Evolutionary conservation across 2,797 vertebrate species (phyloP), one percentile per base, ranked within the genome.

Genomic region (Prunella strophiata): DNA sequence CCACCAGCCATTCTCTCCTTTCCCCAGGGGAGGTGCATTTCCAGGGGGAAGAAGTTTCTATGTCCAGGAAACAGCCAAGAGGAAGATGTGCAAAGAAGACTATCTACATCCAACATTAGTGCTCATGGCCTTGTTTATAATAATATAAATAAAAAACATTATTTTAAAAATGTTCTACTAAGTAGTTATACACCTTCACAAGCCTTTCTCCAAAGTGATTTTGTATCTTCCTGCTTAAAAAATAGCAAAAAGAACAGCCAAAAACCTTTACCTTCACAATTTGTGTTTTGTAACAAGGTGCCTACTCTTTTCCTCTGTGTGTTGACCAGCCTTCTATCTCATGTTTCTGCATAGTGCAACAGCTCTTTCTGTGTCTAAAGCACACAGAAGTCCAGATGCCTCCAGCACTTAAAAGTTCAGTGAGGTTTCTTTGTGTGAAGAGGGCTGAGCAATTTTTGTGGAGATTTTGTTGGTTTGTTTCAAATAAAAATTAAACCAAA

Each of bases 231-330:
- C 7, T 25, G 18, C 18, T 14, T 2, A 14, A 38, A 78, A 52
- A 29, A 27, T 18, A 34, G 30, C n/a, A 27, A 13, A 21, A 29
- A 10, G 29, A 45, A 26, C 9, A 19, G 5, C 15, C 26, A 14
- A 26, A 40, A 84, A 11, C 5, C 14, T 79, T 48, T 36, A 54
- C 21, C 17, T 55, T 62, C 34, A 22, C 18, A 48, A 66, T 54
- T 26, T 29, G 4, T 47, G 19, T 29, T 91, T 85, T 59, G 19
- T 65, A 67, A 82, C 23, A 80, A 79, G 47, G 22, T 3, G 2
- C 15, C 52, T 61, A 61, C 1, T 1, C 9, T 74, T 73, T 38
- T 66, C 34, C 50, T 34, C 68, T 59, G 1, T 1, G 0, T 6
- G 25, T 38, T 83, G 25, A 38, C 36, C 19, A 20, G 55, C 32